These are phyloP conservation scores for Falcaria lacertinaria DNA, from an alignment of 2,888 invertebrate genomes.

Conservation along the genomic window DNA sequence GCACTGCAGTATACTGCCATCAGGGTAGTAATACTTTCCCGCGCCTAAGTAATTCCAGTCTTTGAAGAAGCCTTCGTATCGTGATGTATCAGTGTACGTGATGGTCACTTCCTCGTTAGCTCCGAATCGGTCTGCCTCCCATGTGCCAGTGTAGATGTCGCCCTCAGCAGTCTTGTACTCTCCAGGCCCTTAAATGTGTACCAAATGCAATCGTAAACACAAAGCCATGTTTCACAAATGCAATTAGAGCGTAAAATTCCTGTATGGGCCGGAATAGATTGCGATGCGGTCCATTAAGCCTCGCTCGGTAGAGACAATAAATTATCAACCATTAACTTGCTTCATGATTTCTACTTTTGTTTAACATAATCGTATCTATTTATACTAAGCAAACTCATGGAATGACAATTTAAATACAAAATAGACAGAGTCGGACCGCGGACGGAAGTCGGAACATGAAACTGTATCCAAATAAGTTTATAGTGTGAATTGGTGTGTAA, in stretches of 20 bases:
- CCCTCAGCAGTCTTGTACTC: slow-evolving; percentile 80
- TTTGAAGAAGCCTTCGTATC: slow-evolving; percentile 69
- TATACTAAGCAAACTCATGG: neutral
- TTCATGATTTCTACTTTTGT: neutral
- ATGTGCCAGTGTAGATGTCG: slow-evolving; percentile 75
- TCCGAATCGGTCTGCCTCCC: slow-evolving; percentile 76
- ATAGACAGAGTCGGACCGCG: no score
- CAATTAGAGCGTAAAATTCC: slow-evolving; percentile 56
- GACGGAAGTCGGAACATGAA: no score
- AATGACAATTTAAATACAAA: no score
- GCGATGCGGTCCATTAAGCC: slow-evolving; percentile 55
- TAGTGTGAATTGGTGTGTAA: no score
- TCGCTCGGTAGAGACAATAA: slow-evolving; percentile 43
- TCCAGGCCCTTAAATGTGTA: slow-evolving; percentile 60
- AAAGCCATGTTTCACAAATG: neutral
- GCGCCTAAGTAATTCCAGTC: slow-evolving; percentile 68
- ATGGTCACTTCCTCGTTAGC: slow-evolving; percentile 48
- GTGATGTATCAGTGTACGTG: slow-evolving; percentile 64
- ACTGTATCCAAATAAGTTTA: no score
- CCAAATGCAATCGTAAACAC: neutral
- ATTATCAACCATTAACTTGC: slow-evolving; percentile 2
- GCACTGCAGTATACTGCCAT: slow-evolving; percentile 63
- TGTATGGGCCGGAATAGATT: slow-evolving; percentile 42
- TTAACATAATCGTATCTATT: neutral
- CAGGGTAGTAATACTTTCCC: slow-evolving; percentile 75